These are phyloP conservation scores for Trididemnum clinides DNA, from an alignment of 23 tunicate genomes.

Conservation along the genomic window DNA sequence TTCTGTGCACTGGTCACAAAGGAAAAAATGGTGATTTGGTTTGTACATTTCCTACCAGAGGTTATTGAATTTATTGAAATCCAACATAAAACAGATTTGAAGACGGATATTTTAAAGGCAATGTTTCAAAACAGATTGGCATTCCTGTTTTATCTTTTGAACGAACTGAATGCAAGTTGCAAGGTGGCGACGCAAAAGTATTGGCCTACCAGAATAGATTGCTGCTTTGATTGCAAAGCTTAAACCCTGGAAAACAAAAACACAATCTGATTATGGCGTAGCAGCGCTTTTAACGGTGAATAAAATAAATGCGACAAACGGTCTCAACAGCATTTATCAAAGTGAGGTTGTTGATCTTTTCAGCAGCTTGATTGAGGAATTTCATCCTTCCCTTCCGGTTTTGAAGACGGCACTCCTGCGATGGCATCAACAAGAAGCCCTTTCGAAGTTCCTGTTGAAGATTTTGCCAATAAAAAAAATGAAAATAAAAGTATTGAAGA, in stretches of 20 bases:
- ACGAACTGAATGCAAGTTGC: too few species aligned
- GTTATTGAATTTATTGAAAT: too few species aligned
- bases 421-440: slow-evolving; percentile 24
- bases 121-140: too few species aligned
- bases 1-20: too few species aligned
- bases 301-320: slow-evolving; percentile 21
- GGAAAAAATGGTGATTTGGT: too few species aligned
- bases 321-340: slow-evolving; percentile 8
- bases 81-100: too few species aligned
- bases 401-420: slow-evolving; percentile 44
- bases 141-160: too few species aligned
- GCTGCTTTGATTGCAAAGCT: slow-evolving; percentile 23
- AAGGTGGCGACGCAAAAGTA: too few species aligned
- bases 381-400: slow-evolving; percentile 27
- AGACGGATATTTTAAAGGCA: too few species aligned
- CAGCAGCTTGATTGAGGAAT: slow-evolving; percentile 33
- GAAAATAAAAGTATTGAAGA: not conserved
- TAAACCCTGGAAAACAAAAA: not conserved
- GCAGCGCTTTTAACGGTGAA: slow-evolving; percentile 20
- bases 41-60: too few species aligned
- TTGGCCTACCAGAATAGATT: not conserved
- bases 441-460: slow-evolving; percentile 41
- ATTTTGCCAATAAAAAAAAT: not conserved
- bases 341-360: slow-evolving; percentile 22
- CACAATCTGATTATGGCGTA: slow-evolving; percentile 15